Percentiles rank a stretch among this genome's conserved stretches.
Evolutionary conservation across 2,888 invertebrate genomes (phyloP).

Genomic region (Nephrotoma flavescens): DNA sequence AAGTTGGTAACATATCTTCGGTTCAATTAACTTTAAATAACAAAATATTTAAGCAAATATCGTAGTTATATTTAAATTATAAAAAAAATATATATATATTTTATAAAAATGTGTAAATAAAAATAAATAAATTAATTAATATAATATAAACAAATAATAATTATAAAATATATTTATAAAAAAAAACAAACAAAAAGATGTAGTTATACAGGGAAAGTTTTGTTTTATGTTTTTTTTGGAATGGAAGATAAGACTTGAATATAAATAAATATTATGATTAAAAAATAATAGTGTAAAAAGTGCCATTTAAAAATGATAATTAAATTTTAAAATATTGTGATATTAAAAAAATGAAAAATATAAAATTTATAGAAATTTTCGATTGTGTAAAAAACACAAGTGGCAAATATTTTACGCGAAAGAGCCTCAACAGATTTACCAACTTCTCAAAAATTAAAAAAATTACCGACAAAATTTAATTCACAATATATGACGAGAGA

Average conservation of each 20-base stretch:
- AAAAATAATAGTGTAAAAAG: slow-evolving; percentile 2
- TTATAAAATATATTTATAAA: neutral
- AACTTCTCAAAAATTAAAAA: neutral
- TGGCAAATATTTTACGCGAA: neutral
- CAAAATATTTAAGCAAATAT: neutral
- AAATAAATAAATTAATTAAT: slow-evolving; percentile 1
- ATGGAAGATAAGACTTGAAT: neutral
- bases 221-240: neutral
- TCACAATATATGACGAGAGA: neutral
- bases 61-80: neutral
- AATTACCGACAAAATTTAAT: neutral
- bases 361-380: neutral
- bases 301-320: slow-evolving; percentile 1
- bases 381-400: neutral
- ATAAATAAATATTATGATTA: neutral
- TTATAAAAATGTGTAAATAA: neutral
- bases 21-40: neutral
- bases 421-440: neutral
- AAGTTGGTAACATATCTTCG: neutral
- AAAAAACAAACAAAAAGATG: neutral
- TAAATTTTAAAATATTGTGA: neutral
- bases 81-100: neutral
- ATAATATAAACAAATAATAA: neutral
- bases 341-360: neutral
- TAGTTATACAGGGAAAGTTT: neutral